Conservation (phyloP, 2,888 invertebrate genomes). For the Dioctria rufipes region DNA sequence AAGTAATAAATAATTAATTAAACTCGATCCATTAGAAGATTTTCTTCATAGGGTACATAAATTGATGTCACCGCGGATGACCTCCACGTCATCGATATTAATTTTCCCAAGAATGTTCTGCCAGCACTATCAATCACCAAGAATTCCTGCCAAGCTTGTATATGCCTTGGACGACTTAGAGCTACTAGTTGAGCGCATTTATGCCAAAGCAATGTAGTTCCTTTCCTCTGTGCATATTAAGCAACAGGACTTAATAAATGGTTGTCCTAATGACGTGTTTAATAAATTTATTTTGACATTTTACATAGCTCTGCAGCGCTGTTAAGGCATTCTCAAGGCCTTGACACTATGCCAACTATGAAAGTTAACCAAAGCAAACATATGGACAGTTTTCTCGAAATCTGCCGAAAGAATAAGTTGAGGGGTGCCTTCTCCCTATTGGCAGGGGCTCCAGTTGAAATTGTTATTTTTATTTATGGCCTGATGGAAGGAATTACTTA, state of each 20-base stretch:
- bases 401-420: background rate
- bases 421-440: slow-evolving; percentile 8
- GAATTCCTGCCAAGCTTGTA: background rate
- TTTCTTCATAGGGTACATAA: background rate
- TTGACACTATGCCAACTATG: slow-evolving; percentile 39
- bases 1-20: background rate
- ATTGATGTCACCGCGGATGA: background rate
- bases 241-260: slow-evolving; percentile 44
- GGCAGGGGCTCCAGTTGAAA: slow-evolving; percentile 19
- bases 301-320: slow-evolving; percentile 23
- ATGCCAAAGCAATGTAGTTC: background rate
- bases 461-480: slow-evolving; percentile 18
- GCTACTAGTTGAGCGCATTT: slow-evolving; percentile 25
- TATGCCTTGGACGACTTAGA: background rate
- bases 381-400: background rate
- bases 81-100: background rate
- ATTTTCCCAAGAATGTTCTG: background rate
- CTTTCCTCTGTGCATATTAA: slow-evolving; percentile 25
- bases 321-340: slow-evolving; percentile 10
- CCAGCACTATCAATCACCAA: background rate
- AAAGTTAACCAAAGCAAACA: slow-evolving; percentile 12
- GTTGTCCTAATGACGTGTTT: slow-evolving; percentile 36
- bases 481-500: background rate
- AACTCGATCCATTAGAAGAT: background rate
- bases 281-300: slow-evolving; percentile 48